Evolutionary conservation across 2,797 vertebrate genomes (phyloP).

Genomic region (Rhynchotus rufescens): DNA sequence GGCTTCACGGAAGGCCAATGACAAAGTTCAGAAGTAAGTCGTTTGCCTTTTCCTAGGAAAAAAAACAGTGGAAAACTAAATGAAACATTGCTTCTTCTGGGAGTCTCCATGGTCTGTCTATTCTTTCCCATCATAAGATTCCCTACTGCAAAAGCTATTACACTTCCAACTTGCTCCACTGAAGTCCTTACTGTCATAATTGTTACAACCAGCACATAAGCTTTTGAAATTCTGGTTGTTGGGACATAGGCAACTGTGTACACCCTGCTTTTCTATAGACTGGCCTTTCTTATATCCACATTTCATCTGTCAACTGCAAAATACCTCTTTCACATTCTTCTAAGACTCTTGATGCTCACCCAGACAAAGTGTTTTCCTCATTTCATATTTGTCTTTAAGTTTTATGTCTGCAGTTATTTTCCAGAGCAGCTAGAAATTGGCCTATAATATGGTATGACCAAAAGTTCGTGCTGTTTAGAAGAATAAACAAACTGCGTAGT

Average conservation of each 20-base stretch:
- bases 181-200: neutral
- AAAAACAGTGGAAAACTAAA: neutral
- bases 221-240: neutral
- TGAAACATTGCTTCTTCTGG: neutral
- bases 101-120: neutral
- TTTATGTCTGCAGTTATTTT: neutral
- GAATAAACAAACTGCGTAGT: neutral
- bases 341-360: neutral
- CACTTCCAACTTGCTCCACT: neutral
- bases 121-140: neutral
- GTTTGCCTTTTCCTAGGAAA: slow-evolving; percentile 5
- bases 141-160: slow-evolving; percentile 2
- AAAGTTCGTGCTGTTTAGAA: neutral
- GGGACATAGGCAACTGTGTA: neutral
- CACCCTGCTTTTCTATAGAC: neutral
- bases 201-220: neutral
- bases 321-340: neutral
- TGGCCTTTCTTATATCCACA: neutral
- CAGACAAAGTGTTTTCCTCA: neutral
- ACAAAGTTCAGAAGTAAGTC: slow-evolving; percentile 89
- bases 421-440: neutral
- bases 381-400: neutral
- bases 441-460: neutral
- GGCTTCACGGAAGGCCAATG: slow-evolving; percentile 82
- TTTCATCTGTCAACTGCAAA: neutral